Percentiles rank a stretch among this genome's conserved stretches.
phyloP scores from a whole-genome alignment of 2,797 vertebrate genomes.

The Masticophis lateralis region DNA sequence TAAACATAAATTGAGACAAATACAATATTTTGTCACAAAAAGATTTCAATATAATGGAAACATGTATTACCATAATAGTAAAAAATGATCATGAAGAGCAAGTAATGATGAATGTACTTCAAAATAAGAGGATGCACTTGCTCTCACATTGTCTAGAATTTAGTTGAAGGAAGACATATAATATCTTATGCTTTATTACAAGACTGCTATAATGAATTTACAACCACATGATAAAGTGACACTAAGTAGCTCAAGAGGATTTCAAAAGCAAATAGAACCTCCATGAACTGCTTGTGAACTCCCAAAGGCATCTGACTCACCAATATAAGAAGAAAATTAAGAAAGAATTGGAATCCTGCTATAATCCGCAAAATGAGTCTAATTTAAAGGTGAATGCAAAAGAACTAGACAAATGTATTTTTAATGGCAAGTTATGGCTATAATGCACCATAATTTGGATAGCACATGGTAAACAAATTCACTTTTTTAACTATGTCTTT shows the following conservation, averaged over 20 bases:
- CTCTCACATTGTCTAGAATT: constrained; percentile 10
- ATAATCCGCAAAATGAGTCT: not conserved
- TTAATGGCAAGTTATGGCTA: not conserved
- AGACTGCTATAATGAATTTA: not conserved
- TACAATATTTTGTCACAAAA: not conserved
- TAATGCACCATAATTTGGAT: constrained; percentile 21
- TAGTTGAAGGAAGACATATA: not conserved
- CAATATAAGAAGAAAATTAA: not conserved
- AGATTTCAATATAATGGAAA: constrained; percentile 30
- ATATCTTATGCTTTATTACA: not conserved
- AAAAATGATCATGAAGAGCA: constrained; percentile 1
- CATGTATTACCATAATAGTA: not conserved
- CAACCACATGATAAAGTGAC: not conserved
- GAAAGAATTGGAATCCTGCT: not conserved
- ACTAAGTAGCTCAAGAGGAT: not conserved
- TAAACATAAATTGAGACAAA: constrained; percentile 18
- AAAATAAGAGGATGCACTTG: constrained; percentile 35
- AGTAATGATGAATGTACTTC: constrained; percentile 13
- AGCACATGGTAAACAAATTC: constrained; percentile 13
- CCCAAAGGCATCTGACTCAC: not conserved
- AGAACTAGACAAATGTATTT: constrained; percentile 31
- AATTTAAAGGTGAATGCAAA: not conserved
- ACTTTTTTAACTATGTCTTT: constrained; percentile 13
- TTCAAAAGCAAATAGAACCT: constrained; percentile 1
- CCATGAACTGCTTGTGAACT: not conserved